Evolutionary conservation across 2,113 vertebrate genomes (phyloP).

Genomic region (Proteles cristata): DNA sequence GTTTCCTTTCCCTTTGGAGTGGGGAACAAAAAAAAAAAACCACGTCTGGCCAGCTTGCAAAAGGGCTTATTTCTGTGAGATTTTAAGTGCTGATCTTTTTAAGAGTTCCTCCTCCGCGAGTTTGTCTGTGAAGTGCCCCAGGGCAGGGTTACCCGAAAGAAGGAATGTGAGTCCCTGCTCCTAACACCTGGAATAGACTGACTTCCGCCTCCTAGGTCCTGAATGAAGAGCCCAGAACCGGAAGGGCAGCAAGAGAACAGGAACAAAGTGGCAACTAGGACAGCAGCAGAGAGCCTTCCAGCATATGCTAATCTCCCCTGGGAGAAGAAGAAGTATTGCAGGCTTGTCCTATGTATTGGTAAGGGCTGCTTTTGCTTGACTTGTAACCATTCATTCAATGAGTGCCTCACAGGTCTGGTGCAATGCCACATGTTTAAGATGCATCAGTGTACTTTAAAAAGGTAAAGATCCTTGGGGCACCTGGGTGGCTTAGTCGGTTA

Average conservation of each 20-base stretch:
- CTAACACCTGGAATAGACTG: not conserved
- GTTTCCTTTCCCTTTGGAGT: not conserved
- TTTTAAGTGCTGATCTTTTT: not conserved
- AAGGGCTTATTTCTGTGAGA: not conserved
- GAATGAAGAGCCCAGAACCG: not conserved
- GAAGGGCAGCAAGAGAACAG: not conserved
- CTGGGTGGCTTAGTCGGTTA: no score
- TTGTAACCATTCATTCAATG: not conserved
- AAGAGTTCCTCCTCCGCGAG: not conserved
- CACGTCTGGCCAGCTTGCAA: not conserved
- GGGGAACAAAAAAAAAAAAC: not conserved
- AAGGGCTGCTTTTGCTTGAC: not conserved
- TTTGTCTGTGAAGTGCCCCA: not conserved
- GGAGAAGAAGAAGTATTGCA: not conserved
- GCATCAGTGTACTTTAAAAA: not conserved
- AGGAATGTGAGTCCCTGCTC: not conserved
- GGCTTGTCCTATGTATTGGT: not conserved
- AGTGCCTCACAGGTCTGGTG: not conserved
- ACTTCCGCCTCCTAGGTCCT: not conserved
- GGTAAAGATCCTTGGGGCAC: not conserved
- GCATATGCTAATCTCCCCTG: not conserved
- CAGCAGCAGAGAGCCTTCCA: not conserved
- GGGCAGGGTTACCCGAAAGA: not conserved
- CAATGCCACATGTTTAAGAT: not conserved
- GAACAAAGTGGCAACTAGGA: not conserved